Conservation (phyloP, 2,888 invertebrate species). For the Cartodere bifasciata region DNA sequence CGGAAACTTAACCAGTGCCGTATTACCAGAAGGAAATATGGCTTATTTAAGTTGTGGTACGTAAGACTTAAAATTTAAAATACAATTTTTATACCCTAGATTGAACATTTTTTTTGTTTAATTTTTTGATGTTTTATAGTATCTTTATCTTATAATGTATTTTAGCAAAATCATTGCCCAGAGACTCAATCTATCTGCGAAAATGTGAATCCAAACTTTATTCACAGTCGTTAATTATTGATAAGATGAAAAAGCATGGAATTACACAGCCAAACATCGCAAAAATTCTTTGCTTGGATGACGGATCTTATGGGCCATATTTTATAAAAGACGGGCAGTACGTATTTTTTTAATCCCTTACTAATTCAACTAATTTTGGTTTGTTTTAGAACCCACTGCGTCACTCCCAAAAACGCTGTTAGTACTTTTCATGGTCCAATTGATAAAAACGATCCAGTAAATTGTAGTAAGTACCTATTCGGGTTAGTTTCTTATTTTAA, state of each 20-base stretch:
- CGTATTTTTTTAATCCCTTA: constrained; percentile 30
- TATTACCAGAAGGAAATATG: constrained; percentile 47
- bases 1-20: constrained; percentile 43
- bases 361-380: no score
- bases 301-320: constrained; percentile 50
- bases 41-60: constrained; percentile 51
- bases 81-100: constrained; percentile 1
- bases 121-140: not conserved
- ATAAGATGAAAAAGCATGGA: constrained; percentile 47
- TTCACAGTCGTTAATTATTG: constrained; percentile 39
- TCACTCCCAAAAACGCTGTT: constrained; percentile 6
- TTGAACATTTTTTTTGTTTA: not conserved
- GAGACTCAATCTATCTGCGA: no score
- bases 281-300: constrained; percentile 46
- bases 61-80: constrained; percentile 21
- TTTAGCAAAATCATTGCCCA: no score
- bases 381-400: constrained; percentile 8
- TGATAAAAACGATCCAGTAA: not conserved
- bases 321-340: constrained; percentile 43
- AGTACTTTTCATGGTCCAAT: constrained; percentile 5
- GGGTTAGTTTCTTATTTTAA: no score
- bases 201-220: constrained; percentile 52
- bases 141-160: no score
- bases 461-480: constrained; percentile 11
- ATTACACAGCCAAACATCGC: constrained; percentile 41